Evolutionary conservation across 2,113 vertebrate species (phyloP).

Genomic region (Natator depressus): DNA sequence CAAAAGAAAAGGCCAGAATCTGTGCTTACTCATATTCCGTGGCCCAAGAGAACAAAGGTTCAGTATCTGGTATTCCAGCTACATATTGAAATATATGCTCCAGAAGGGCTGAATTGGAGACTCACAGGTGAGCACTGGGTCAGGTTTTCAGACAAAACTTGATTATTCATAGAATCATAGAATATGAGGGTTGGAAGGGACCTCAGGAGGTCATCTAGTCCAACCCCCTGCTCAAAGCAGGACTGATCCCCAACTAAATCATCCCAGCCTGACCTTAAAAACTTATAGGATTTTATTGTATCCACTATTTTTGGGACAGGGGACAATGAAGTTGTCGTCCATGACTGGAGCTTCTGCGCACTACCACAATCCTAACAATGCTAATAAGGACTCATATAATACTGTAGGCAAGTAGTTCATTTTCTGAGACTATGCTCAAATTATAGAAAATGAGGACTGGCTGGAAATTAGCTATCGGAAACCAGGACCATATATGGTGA

Average conservation of each 20-base stretch:
- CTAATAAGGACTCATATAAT: neutral
- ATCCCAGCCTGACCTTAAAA: too few relatives aligned
- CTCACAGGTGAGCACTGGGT: neutral
- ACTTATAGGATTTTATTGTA: neutral
- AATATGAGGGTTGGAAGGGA: too few relatives aligned
- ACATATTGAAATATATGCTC: slow-evolving; percentile 1
- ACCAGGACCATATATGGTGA: neutral
- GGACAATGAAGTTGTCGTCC: neutral
- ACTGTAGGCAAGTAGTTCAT: accelerated
- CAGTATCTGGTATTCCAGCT: neutral
- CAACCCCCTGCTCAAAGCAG: too few relatives aligned
- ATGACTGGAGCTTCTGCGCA: neutral
- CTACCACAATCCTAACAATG: neutral
- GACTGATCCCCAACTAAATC: too few relatives aligned
- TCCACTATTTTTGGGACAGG: neutral
- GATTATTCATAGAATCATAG: neutral
- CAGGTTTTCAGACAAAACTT: neutral
- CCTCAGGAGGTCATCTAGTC: too few relatives aligned
- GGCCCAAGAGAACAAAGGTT: neutral
- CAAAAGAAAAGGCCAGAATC: neutral
- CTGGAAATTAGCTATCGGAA: neutral
- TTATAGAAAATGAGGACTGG: neutral
- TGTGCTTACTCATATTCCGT: neutral
- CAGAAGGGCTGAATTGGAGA: neutral
- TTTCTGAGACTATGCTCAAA: neutral